Conservation (phyloP, 2,113 vertebrate species). For the Dasypus novemcinctus region DNA sequence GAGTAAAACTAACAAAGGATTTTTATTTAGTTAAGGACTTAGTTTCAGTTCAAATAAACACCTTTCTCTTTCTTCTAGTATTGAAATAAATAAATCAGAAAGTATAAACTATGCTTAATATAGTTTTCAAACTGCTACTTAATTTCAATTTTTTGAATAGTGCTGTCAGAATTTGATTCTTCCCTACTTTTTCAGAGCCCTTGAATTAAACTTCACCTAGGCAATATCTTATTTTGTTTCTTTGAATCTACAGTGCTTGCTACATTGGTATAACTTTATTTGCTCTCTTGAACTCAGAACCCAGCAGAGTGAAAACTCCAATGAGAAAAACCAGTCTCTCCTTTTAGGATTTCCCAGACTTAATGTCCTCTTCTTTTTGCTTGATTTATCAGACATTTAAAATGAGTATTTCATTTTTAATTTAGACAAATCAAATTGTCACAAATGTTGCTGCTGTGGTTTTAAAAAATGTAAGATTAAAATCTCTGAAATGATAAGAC, state of each 20-base stretch:
- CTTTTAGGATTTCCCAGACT: not conserved
- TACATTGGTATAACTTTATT: not conserved
- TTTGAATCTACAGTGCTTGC: not conserved
- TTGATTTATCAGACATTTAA: not conserved
- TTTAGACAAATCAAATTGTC: not conserved
- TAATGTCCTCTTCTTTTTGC: constrained; percentile 24
- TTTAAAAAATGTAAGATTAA: not conserved
- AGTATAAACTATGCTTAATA: not conserved
- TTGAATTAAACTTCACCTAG: no score
- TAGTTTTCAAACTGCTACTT: not conserved
- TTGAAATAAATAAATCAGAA: not conserved
- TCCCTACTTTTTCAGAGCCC: no score
- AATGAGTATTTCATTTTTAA: not conserved
- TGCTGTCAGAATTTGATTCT: not conserved
- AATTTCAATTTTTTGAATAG: not conserved
- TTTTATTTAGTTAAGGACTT: not conserved
- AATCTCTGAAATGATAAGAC: not conserved
- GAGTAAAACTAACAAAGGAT: not conserved
- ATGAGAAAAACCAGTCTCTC: not conserved
- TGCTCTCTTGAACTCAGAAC: not conserved
- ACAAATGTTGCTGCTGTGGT: not conserved
- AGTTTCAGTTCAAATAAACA: not conserved
- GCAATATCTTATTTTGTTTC: not conserved
- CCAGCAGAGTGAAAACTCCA: not conserved
- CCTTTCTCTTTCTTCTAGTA: not conserved